Conservation (phyloP, 2,888 invertebrate genomes). For the Andrena marginata region DNA sequence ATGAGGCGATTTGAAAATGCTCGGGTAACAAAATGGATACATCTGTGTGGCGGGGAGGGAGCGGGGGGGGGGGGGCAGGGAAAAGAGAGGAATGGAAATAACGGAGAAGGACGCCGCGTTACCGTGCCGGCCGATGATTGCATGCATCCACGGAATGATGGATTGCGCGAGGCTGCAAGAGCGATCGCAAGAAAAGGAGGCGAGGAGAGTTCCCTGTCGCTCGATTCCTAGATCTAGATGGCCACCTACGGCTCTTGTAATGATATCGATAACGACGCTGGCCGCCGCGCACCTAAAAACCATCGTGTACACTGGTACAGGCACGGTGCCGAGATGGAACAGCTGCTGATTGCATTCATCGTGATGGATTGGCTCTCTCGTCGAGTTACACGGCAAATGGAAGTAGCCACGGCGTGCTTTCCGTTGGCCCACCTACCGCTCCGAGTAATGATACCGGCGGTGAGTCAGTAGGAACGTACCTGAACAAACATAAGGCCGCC, state of each 20-base stretch:
- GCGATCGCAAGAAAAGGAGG: conserved; percentile 66
- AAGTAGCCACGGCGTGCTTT: conserved; percentile 48
- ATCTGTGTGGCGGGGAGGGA: neutral
- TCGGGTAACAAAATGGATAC: conserved; percentile 42
- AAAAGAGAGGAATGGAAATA: conserved; percentile 15
- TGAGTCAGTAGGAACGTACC: conserved; percentile 45
- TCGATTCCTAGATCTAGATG: conserved; percentile 64
- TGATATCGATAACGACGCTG: conserved; percentile 73
- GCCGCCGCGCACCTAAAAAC: conserved; percentile 58
- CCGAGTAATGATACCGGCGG: conserved; percentile 67
- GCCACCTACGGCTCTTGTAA: conserved; percentile 75
- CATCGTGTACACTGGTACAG: conserved; percentile 26
- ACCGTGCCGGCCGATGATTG: conserved; percentile 63
- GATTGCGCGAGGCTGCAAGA: conserved; percentile 62
- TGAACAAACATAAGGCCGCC: conserved; percentile 49
- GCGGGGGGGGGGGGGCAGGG: neutral
- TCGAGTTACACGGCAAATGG: conserved; percentile 61
- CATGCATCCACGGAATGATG: conserved; percentile 72
- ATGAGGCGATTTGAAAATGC: conserved; percentile 68
- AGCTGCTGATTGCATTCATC: conserved; percentile 71
- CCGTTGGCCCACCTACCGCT: conserved; percentile 69
- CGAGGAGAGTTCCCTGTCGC: conserved; percentile 63
- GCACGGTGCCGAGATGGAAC: conserved; percentile 44
- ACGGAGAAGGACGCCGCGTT: conserved; percentile 13
- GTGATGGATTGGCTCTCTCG: conserved; percentile 67